A percentile compares a stretch with the other conserved stretches of the same genome.
Conservation (phyloP, 2,888 invertebrate genomes). For the Stegana nigrithorax region DNA sequence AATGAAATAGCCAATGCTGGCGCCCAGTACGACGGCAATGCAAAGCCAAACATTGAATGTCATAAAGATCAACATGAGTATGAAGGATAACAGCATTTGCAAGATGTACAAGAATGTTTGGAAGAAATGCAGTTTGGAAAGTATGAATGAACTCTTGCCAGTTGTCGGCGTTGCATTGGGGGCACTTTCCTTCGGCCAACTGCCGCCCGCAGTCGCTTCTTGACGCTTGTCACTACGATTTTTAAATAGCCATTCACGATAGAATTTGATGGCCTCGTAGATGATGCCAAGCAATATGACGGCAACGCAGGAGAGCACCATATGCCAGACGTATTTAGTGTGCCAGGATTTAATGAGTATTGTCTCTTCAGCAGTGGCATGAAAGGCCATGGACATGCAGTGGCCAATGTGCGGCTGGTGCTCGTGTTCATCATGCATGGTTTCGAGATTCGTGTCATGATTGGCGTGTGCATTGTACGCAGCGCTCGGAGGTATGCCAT, state of each 20-base stretch:
- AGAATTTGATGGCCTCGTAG: slow-evolving; percentile 44
- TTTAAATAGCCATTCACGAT: slow-evolving; percentile 36
- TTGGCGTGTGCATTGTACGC: too few species aligned
- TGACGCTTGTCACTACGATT: not conserved
- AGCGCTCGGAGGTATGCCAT: too few species aligned
- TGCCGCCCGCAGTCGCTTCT: not conserved
- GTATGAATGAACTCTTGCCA: not conserved
- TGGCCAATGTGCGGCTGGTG: too few species aligned
- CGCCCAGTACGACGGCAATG: slow-evolving; percentile 86
- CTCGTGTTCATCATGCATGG: too few species aligned
- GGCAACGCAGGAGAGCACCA: slow-evolving; percentile 35
- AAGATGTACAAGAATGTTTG: slow-evolving; percentile 89
- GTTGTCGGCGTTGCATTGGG: not conserved
- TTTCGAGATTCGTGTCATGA: too few species aligned
- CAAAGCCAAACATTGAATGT: slow-evolving; percentile 95
- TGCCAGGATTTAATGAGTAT: slow-evolving; percentile 44
- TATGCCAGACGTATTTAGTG: slow-evolving; percentile 2
- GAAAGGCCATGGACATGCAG: slow-evolving; percentile 31
- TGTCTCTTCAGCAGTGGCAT: slow-evolving; percentile 31
- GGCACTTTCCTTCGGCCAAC: not conserved
- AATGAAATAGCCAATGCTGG: slow-evolving; percentile 90
- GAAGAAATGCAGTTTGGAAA: slow-evolving; percentile 72
- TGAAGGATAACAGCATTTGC: slow-evolving; percentile 89
- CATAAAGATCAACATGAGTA: slow-evolving; percentile 96
- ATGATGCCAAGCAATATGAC: slow-evolving; percentile 41